A percentile compares a stretch with the other conserved stretches of the same genome.
Evolutionary conservation across 2,888 invertebrate species (phyloP).

Genomic region (Drosophila pseudotalamancana): DNA sequence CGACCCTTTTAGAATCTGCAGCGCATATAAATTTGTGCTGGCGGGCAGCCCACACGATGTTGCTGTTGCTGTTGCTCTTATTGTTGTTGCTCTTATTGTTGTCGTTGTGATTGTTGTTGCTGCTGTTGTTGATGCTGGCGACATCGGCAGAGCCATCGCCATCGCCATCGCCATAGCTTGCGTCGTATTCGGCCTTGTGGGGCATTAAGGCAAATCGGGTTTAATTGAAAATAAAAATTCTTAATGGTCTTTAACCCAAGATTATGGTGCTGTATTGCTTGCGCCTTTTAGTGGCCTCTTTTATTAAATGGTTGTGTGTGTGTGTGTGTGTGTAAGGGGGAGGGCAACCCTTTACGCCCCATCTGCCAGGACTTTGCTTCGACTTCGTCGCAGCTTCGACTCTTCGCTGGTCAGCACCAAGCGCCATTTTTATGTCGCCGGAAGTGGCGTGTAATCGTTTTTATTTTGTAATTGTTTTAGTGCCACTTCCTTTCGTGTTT

Average conservation of each 20-base stretch:
- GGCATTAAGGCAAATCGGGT: conserved; percentile 80
- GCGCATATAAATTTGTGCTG: conserved; percentile 72
- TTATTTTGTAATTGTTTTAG: conserved; percentile 80
- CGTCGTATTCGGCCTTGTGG: conserved; percentile 78
- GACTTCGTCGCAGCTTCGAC: conserved; percentile 9
- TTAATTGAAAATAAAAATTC: conserved; percentile 82
- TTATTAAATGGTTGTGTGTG: conserved; percentile 59
- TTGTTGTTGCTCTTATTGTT: conserved; percentile 21
- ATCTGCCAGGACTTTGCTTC: conserved; percentile 23
- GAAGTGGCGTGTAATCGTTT: conserved; percentile 80
- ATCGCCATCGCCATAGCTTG: conserved; percentile 28
- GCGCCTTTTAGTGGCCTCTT: conserved; percentile 74
- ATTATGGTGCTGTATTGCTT: conserved; percentile 75
- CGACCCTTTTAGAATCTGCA: conserved; percentile 79
- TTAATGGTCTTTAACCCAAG: conserved; percentile 81
- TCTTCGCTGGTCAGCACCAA: conserved; percentile 51
- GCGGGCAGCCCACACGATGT: conserved; percentile 52
- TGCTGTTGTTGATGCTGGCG: conserved; percentile 45
- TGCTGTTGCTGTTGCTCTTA: conserved; percentile 30
- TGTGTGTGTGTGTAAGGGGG: conserved; percentile 8
- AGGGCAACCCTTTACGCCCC: conserved; percentile 42
- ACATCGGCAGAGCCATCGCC: conserved; percentile 43
- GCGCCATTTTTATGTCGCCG: conserved; percentile 79
- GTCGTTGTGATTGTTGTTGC: conserved; percentile 29
- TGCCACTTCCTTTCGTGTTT: conserved; percentile 80